Base-by-base conservation (phyloP, 2,888 invertebrate genomes). In the Vanessa cardui region DNA sequence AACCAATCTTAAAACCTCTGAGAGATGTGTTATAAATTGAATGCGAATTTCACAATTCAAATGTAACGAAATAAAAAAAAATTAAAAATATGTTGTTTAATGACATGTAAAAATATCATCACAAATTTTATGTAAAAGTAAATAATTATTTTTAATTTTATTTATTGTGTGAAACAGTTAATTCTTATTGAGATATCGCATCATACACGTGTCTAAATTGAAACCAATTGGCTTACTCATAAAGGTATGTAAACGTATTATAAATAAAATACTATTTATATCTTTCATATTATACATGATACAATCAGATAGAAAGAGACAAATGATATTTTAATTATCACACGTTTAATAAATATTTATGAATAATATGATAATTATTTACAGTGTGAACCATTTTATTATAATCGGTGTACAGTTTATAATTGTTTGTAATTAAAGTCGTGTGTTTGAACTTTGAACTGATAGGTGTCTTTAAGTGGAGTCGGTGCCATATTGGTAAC, bases 401-500 rank as follows among this genome's bases (percentile, higher is more conserved):
- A 6, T 6, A 56, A 33, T 56, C 4, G 18, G 56, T 56, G 56
- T 18, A 39, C 7, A 39, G 33, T 18, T 15, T n/a, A 46, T 47
- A n/a, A 56, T 56, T 26, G 7, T 31, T 16, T 18, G 39, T 56
- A 39, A 18, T 56, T 18, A 18, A 56, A 33, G 7, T 18, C 9
- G 18, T 18, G 9, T 39, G 20, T 8, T 54, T 54, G 39, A 39
- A 56, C 39, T 6, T 56, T 39, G 20, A 39, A 56, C 56, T 58
- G 64, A 49, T 31, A 46, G 16, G 44, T 62, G 39, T 31, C 44
- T 68, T 54, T 21, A 8, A 39, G n/a, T 26, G 50, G 44, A 58
- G 21, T 58, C 44, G 65, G 62, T 61, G 50, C 59, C 58, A 50
- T 49, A 58, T 44, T 15, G 12, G 33, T 62, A 33, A 50, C 21